These are phyloP conservation scores for Ctena decussata DNA, from an alignment of 2,888 invertebrate genomes.

Conservation along the genomic window DNA sequence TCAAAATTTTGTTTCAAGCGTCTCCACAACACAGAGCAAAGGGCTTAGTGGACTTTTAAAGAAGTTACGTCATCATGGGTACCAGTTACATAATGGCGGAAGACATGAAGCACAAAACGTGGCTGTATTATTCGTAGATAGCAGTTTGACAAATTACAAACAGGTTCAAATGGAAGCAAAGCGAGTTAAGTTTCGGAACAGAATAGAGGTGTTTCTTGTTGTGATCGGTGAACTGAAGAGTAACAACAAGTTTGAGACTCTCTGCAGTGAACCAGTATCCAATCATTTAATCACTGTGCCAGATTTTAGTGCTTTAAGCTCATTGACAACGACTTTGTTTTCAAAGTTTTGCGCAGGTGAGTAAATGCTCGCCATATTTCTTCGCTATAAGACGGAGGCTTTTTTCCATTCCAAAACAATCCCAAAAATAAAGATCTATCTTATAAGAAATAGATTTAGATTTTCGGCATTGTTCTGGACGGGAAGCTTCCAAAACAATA, in stretches of 20 bases:
- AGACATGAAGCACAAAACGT: slow-evolving; percentile 39
- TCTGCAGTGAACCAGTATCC: slow-evolving; percentile 1
- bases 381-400: no score
- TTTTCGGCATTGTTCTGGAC: no score
- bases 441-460: no score
- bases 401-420: no score
- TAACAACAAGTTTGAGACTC: background rate
- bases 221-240: slow-evolving; percentile 7
- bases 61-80: slow-evolving; percentile 13
- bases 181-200: slow-evolving; percentile 25
- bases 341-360: background rate
- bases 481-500: no score
- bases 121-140: slow-evolving; percentile 55
- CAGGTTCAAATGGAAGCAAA: slow-evolving; percentile 23
- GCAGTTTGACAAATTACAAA: slow-evolving; percentile 5
- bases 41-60: slow-evolving; percentile 24
- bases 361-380: no score
- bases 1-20: background rate
- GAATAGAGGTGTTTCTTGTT: slow-evolving; percentile 24
- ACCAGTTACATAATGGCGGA: slow-evolving; percentile 37
- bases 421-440: no score
- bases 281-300: background rate
- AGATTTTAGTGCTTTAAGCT: background rate
- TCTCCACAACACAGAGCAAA: background rate
- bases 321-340: background rate